phyloP scores from a whole-genome alignment of 1,140 invertebrate genomes.

The Hyposmocoma kahamanoa region DNA sequence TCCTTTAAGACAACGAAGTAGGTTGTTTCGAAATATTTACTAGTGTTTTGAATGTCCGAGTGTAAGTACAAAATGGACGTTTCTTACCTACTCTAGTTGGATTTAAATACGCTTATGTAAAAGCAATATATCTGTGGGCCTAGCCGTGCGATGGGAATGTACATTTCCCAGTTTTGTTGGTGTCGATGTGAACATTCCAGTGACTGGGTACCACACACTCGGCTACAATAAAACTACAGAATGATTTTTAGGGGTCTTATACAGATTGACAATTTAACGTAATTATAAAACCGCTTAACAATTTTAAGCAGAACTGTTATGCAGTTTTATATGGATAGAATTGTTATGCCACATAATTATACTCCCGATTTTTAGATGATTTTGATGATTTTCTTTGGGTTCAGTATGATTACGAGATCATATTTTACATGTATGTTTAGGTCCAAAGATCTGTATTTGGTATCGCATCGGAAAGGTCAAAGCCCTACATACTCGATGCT shows the following conservation, averaged over 20 bases:
- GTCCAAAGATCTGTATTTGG: conserved; percentile 44
- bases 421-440: conserved; percentile 6
- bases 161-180: conserved; percentile 13
- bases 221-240: too few species aligned
- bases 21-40: conserved; percentile 61
- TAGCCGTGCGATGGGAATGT: conserved; percentile 30
- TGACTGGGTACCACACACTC: conserved; percentile 29
- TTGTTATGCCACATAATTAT: too few species aligned
- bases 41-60: conserved; percentile 44
- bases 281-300: too few species aligned
- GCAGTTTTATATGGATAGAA: too few species aligned
- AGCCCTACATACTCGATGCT: too few species aligned
- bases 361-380: too few species aligned
- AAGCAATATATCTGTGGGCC: conserved; percentile 52
- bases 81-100: conserved; percentile 48
- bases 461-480: too few species aligned
- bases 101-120: conserved; percentile 60
- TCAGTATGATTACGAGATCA: not conserved
- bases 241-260: too few species aligned
- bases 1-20: conserved; percentile 64
- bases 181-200: conserved; percentile 58
- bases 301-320: too few species aligned
- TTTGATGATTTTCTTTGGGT: too few species aligned
- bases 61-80: conserved; percentile 65
- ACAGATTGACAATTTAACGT: too few species aligned